Conservation (phyloP, 1,140 invertebrate genomes). For the Drosophila miranda region DNA sequence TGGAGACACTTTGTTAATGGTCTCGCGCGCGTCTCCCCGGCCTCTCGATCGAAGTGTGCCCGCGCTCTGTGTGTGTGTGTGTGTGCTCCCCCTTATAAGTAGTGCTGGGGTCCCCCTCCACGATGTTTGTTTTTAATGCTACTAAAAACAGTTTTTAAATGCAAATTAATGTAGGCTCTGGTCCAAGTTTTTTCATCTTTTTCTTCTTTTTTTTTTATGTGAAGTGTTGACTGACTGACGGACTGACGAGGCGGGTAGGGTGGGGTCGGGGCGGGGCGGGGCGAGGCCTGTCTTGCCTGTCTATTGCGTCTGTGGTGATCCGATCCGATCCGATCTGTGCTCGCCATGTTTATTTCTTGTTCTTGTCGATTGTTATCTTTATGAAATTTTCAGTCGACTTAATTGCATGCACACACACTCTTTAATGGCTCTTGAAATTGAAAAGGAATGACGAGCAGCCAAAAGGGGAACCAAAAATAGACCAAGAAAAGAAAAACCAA, state of each 20-base stretch:
- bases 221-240: slow-evolving; percentile 75
- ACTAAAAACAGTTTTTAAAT: slow-evolving; percentile 80
- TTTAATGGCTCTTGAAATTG: slow-evolving; percentile 80
- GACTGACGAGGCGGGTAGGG: slow-evolving; percentile 1
- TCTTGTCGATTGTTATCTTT: slow-evolving; percentile 80
- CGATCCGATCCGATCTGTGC: slow-evolving; percentile 32
- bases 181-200: slow-evolving; percentile 41
- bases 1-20: slow-evolving; percentile 80
- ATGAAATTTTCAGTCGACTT: slow-evolving; percentile 80
- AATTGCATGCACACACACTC: slow-evolving; percentile 72
- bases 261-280: slow-evolving; percentile 6
- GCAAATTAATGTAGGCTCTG: slow-evolving; percentile 74
- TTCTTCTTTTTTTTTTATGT: slow-evolving; percentile 30
- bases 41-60: slow-evolving; percentile 14
- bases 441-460: slow-evolving; percentile 22
- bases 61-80: background rate
- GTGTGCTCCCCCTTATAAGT: slow-evolving; percentile 1
- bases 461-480: slow-evolving; percentile 35
- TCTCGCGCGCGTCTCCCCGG: slow-evolving; percentile 17
- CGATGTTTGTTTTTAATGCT: slow-evolving; percentile 75
- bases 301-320: slow-evolving; percentile 32
- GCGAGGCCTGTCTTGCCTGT: slow-evolving; percentile 44
- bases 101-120: slow-evolving; percentile 8
- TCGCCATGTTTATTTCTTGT: slow-evolving; percentile 75
- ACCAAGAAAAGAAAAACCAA: slow-evolving; percentile 28